Evolutionary conservation across 2,113 vertebrate genomes (phyloP).

Genomic region (Myrmophylax atrothorax): DNA sequence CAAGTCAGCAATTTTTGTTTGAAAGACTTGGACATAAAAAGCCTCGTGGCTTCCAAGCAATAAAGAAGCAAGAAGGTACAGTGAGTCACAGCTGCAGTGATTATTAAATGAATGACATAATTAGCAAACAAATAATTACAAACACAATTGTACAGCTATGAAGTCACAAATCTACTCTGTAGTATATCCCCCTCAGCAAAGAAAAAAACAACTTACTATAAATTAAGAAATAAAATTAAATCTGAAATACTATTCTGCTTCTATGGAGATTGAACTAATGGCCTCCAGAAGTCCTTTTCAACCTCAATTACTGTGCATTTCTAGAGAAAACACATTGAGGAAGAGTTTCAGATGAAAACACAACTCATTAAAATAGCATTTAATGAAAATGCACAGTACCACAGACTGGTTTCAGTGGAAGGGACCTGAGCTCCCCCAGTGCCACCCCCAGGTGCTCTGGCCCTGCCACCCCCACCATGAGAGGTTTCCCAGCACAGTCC

Average conservation of each 20-base stretch:
- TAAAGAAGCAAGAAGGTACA: background rate
- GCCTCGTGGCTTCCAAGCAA: background rate
- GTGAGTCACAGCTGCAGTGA: background rate
- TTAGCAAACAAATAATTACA: slow-evolving; percentile 7
- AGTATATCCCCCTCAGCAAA: background rate
- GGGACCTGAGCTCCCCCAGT: background rate
- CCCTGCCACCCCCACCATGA: background rate
- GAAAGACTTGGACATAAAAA: background rate
- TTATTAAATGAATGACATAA: background rate
- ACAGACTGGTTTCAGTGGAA: background rate
- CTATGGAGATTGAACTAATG: background rate
- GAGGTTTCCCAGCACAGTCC: background rate
- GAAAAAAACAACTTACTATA: background rate
- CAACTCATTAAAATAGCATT: background rate
- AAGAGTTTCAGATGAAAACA: background rate
- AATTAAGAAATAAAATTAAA: background rate
- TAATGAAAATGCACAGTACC: background rate
- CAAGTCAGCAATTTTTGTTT: background rate
- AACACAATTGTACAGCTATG: background rate
- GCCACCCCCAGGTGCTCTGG: background rate
- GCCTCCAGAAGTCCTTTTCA: background rate
- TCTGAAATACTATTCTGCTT: background rate
- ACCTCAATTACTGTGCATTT: background rate
- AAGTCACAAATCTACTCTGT: background rate
- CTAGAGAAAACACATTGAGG: background rate